phyloP scores from a whole-genome alignment of 2,113 vertebrate species.

The Eolophus roseicapilla region DNA sequence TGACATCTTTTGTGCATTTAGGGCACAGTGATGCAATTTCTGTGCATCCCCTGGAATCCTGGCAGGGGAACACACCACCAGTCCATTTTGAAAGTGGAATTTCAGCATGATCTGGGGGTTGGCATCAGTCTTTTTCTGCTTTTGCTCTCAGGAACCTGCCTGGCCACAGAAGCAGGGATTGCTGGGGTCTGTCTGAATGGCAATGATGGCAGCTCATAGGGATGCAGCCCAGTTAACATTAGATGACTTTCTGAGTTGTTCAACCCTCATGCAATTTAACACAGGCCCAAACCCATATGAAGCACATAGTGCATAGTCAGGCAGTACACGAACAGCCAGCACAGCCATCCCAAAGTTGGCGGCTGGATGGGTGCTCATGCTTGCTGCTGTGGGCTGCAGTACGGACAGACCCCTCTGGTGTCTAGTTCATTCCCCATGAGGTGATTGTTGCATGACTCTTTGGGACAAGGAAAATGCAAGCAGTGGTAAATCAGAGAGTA shows the following conservation, averaged over 20 bases:
- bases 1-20: neutral
- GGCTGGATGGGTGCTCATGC: rapidly evolving
- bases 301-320: rapidly evolving
- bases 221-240: neutral
- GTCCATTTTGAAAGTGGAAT: neutral
- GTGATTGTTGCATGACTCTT: neutral
- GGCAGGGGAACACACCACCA: rapidly evolving
- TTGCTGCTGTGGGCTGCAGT: neutral
- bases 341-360: rapidly evolving
- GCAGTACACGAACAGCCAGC: neutral
- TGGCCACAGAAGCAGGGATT: neutral
- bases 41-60: neutral
- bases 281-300: neutral
- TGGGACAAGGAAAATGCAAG: neutral
- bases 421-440: neutral
- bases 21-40: neutral
- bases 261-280: neutral
- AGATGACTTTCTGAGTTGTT: neutral
- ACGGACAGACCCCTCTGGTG: neutral
- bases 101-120: neutral
- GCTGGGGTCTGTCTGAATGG: neutral
- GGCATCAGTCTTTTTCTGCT: neutral
- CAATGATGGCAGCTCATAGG: rapidly evolving
- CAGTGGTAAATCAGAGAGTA: neutral
- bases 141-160: neutral